Evolutionary conservation across 2,797 vertebrate species (phyloP).

Genomic region (Poecilia wingei): DNA sequence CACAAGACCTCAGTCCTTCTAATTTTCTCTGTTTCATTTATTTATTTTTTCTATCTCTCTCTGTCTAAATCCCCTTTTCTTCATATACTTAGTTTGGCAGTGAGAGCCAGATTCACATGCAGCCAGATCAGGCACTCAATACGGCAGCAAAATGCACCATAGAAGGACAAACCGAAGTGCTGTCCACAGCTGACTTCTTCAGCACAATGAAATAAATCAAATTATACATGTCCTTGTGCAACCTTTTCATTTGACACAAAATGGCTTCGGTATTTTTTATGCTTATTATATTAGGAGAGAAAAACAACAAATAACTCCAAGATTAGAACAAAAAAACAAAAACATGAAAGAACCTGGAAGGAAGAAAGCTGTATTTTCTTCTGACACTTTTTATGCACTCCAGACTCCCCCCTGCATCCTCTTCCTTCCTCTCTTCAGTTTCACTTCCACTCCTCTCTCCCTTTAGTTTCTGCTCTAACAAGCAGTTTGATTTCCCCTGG

Average conservation of each 20-base stretch:
- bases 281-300: neutral
- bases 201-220: constrained; percentile 22
- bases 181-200: constrained; percentile 45
- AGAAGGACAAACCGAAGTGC: constrained; percentile 33
- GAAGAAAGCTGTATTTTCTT: constrained; percentile 58
- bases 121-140: constrained; percentile 56
- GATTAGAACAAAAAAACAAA: constrained; percentile 21
- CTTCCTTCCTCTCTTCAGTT: constrained; percentile 59
- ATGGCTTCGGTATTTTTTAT: constrained; percentile 13
- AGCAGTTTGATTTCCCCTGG: constrained; percentile 75
- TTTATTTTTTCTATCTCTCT: constrained; percentile 24
- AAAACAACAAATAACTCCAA: constrained; percentile 10
- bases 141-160: constrained; percentile 61
- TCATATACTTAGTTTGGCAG: constrained; percentile 44
- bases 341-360: constrained; percentile 23
- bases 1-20: constrained; percentile 36
- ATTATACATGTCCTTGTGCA: constrained; percentile 19
- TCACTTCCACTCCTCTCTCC: constrained; percentile 64
- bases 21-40: constrained; percentile 35
- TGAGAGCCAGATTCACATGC: constrained; percentile 64
- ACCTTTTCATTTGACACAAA: constrained; percentile 13
- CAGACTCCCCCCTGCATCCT: constrained; percentile 60
- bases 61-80: constrained; percentile 39
- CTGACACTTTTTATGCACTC: constrained; percentile 69
- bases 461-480: constrained; percentile 75